Evolutionary conservation across 2,888 invertebrate species (phyloP), one percentile per base, ranked within the genome.

Genomic region (Entomobrya multifasciata): DNA sequence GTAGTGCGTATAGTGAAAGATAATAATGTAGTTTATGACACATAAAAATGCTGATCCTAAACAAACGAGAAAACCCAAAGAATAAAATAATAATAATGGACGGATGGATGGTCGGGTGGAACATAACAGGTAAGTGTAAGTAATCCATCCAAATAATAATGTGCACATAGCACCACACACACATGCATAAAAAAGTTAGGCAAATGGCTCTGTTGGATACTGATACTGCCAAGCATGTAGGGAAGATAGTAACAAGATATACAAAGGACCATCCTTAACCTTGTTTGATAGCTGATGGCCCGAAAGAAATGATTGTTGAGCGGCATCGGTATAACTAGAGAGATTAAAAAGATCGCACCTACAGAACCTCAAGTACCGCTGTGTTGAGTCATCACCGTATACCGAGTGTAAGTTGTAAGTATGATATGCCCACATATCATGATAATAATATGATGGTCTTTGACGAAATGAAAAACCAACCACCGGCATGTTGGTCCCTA

Each of bases 321-420:
- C 89, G 90, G 90, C 90, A 88, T 89, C 80, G 44, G 44, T 78
- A 80, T 87, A 90, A 90, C 90, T 90, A 90, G 83, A 90, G 89
- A 88, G 89, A 90, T 90, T 90, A 90, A 88, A 89, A 90, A 88
- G 89, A 90, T 90, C 87, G 88, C 90, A 90, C 90, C 90, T 90
- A n/a, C n/a, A 84, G 65, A 85, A 87, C 82, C 88, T 88, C 88
- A 88, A 88, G 88, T 83, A 86, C 86, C 86, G 86, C 86, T 86
- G 65, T 84, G 86, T 88, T 88, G 88, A 72, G 88, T 85, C 60
- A 79, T 86, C 88, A 83, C 86, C 74, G 65, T 74, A 65, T 74
- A n/a, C n/a, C n/a, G 65, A 67, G 30, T 77, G 27, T 30, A 52
- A 55, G 15, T 74, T 25, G 5, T 49, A n/a, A n/a, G n/a, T n/a